Base-by-base conservation (phyloP, 2,113 vertebrate genomes). In the Notarius quadriscutis region DNA sequence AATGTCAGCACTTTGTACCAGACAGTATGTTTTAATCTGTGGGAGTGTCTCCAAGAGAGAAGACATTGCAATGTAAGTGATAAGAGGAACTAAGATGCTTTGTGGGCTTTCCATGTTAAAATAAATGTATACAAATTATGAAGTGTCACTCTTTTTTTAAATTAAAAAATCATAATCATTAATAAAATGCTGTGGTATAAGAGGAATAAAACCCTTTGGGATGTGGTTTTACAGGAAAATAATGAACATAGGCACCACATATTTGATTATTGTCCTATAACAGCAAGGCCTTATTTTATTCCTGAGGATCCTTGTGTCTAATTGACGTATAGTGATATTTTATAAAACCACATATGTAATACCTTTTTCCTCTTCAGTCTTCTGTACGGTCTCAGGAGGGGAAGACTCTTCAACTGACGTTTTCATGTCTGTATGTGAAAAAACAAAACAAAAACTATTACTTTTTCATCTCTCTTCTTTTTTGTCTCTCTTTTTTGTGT, bases 331-430 rank as follows among this genome's bases (percentile, higher is more conserved):
- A 48, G 34, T 65, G 25, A 41, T 72, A 57, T 48, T 15, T 18
- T 27, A 22, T 34, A n/a, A 15, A 55, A 51, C 8, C 8, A 25
- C 34, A 85, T n/a, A 15, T 0, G 5, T 51, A 63, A 51, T 67
- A 95, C 93, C 87, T 91, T 91, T 94, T 79, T 87, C 86, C 86
- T 86, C 90, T 9, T 89, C 85, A 41, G 89, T 78, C 5, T 15
- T 87, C 55, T 89, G 86, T 18, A 60, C 22, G 50, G 81, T 87
- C 5, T 25, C 72, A n/a, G 83, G 87, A 6, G 87, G n/a, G 53
- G 88, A 83, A 62, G 86, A 48, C 34, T 67, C 48, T 81, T 91
- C 92, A 81, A 20, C 7, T 25, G 69, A 78, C 88, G 91, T 93
- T 87, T 92, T 62, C 88, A 94, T 82, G 62, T 91, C 94, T 95